phyloP scores from a whole-genome alignment of 1,140 invertebrate species.

The Drosophila baimaii region DNA sequence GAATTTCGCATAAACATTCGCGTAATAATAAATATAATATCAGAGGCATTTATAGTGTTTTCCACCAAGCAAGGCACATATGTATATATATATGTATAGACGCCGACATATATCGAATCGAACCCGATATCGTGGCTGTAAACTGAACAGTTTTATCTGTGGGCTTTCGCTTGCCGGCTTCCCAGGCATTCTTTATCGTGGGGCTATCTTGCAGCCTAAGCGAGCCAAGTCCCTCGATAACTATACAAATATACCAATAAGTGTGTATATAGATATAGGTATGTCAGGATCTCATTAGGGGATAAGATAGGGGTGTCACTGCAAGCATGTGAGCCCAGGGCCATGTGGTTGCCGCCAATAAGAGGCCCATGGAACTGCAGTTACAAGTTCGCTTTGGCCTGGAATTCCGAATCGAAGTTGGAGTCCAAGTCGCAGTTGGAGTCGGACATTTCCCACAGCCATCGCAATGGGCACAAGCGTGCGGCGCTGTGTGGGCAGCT shows the following conservation, averaged over 20 bases:
- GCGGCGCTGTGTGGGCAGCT: conserved; percentile 20
- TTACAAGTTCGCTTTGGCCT: conserved; percentile 11
- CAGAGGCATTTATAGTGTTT: background rate
- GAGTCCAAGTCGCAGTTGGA: too few relatives aligned
- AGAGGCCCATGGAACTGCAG: background rate
- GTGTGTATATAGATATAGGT: conserved; percentile 14
- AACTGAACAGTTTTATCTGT: conserved; percentile 52
- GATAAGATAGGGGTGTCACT: conserved; percentile 64
- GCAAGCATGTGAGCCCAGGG: conserved; percentile 50
- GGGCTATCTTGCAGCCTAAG: conserved; percentile 10
- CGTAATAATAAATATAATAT: conserved; percentile 3
- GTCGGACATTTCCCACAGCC: conserved; percentile 29
- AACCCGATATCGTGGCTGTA: conserved; percentile 1
- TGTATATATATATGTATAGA: too few relatives aligned
- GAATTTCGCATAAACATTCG: conserved; percentile 10
- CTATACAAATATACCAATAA: conserved; percentile 19
- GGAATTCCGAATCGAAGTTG: conserved; percentile 6
- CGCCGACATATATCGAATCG: background rate
- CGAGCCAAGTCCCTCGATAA: conserved; percentile 16
- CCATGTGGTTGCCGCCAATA: conserved; percentile 43
- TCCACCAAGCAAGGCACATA: background rate
- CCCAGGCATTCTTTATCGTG: conserved; percentile 19
- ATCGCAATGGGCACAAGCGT: conserved; percentile 22
- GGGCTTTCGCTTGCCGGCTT: conserved; percentile 29
- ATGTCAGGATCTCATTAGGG: conserved; percentile 69